phyloP scores from a whole-genome alignment of 2,888 invertebrate genomes.

The Allygus modestus region DNA sequence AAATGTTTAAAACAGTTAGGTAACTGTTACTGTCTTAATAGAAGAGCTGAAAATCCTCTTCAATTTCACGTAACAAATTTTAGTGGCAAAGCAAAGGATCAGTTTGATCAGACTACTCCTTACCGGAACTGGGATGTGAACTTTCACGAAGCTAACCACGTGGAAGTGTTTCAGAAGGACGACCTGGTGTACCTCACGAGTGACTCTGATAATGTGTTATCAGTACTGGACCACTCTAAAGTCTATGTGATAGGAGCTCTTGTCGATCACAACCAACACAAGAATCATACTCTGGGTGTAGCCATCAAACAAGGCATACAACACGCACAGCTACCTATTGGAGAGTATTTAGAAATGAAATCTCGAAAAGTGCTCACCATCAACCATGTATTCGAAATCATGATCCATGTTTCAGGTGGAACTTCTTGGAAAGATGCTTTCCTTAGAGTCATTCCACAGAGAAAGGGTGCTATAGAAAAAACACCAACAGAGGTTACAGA shows the following conservation, averaged over 20 bases:
- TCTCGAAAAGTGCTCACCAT: conserved; percentile 96
- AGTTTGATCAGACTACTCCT: conserved; percentile 90
- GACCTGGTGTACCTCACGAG: conserved; percentile 94
- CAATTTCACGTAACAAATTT: conserved; percentile 91
- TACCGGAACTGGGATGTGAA: conserved; percentile 95
- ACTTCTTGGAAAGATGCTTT: conserved; percentile 88
- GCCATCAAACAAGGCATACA: conserved; percentile 81
- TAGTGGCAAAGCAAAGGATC: conserved; percentile 83
- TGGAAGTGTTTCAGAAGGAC: conserved; percentile 84
- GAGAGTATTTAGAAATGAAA: conserved; percentile 93
- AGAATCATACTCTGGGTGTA: conserved; percentile 75
- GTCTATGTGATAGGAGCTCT: conserved; percentile 97
- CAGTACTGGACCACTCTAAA: conserved; percentile 84
- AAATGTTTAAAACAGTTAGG: conserved; percentile 95
- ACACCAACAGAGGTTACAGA: conserved; percentile 39
- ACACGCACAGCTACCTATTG: conserved; percentile 93
- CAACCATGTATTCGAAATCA: conserved; percentile 95
- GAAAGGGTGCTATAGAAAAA: conserved; percentile 81
- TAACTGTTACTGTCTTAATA: conserved; percentile 93
- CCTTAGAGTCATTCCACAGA: conserved; percentile 85
- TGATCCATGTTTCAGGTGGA: conserved; percentile 85
- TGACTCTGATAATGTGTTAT: conserved; percentile 93
- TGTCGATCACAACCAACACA: conserved; percentile 98
- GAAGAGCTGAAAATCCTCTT: conserved; percentile 87
- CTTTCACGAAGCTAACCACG: conserved; percentile 83